These are phyloP conservation scores for Myrmecophaga tridactyla DNA, from an alignment of 2,113 vertebrate genomes.

Conservation along the genomic window DNA sequence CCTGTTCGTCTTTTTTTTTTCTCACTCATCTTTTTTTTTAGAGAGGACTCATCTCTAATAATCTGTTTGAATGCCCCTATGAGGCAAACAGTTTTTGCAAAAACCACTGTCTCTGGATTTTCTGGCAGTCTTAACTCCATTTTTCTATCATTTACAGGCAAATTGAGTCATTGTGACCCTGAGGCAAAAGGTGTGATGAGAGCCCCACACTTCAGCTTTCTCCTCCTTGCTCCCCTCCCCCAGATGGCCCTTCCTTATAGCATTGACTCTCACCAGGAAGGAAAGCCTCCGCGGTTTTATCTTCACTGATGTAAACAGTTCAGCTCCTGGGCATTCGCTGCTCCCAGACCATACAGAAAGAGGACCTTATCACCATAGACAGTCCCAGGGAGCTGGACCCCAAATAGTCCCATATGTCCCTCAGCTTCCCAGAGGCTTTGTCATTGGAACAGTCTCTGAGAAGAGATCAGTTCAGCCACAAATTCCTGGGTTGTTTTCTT, in stretches of 20 bases:
- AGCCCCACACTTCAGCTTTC: background rate
- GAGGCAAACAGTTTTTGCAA: background rate
- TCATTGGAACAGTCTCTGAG: background rate
- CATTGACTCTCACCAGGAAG: background rate
- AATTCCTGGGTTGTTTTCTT: background rate
- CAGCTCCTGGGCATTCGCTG: background rate
- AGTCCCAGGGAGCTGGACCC: background rate
- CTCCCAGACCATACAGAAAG: background rate
- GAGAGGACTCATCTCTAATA: background rate
- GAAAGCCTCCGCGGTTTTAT: background rate
- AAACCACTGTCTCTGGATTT: background rate
- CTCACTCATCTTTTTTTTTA: background rate
- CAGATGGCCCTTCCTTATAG: too few relatives aligned
- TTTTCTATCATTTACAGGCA: background rate
- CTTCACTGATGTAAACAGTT: background rate
- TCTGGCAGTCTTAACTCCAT: background rate
- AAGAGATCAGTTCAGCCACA: background rate
- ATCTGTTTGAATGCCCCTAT: background rate
- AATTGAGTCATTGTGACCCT: background rate
- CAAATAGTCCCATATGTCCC: background rate
- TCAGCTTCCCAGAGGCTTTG: background rate
- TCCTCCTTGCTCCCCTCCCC: background rate
- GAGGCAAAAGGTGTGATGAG: background rate
- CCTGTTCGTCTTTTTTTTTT: background rate
- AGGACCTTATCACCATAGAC: background rate